Conservation (phyloP, 2,797 vertebrate species). For the Poeciliopsis presidionis region DNA sequence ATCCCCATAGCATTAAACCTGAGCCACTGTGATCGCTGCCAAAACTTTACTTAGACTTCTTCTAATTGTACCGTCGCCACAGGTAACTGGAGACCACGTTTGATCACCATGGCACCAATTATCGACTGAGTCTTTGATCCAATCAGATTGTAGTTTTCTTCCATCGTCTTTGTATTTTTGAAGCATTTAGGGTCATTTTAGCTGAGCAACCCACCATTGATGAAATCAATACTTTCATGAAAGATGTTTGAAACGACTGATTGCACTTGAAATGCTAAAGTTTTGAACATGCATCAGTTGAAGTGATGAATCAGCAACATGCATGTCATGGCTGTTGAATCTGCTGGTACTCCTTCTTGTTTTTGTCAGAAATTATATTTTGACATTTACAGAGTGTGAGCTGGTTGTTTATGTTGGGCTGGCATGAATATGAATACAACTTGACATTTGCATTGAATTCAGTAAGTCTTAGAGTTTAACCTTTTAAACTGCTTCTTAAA, state of each 20-base stretch:
- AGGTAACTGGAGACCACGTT: background rate
- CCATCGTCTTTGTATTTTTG: background rate
- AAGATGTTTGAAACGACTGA: background rate
- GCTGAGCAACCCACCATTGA: background rate
- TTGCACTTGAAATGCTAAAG: background rate
- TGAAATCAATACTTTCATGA: background rate
- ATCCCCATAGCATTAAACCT: background rate
- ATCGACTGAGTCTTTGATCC: background rate
- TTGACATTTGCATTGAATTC: background rate
- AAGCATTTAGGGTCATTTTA: background rate
- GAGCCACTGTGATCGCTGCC: background rate
- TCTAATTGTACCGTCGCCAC: background rate
- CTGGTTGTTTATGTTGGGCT: background rate
- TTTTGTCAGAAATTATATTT: background rate
- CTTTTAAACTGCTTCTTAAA: background rate
- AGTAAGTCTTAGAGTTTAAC: background rate
- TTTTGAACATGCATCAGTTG: background rate
- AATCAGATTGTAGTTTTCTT: background rate
- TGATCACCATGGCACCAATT: background rate
- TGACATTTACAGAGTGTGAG: background rate
- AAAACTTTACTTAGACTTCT: background rate
- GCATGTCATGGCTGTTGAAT: background rate
- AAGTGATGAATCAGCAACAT: background rate
- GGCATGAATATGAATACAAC: background rate
- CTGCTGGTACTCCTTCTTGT: background rate